Evolutionary conservation across 2,113 vertebrate genomes (phyloP).

Genomic region (Parus major): DNA sequence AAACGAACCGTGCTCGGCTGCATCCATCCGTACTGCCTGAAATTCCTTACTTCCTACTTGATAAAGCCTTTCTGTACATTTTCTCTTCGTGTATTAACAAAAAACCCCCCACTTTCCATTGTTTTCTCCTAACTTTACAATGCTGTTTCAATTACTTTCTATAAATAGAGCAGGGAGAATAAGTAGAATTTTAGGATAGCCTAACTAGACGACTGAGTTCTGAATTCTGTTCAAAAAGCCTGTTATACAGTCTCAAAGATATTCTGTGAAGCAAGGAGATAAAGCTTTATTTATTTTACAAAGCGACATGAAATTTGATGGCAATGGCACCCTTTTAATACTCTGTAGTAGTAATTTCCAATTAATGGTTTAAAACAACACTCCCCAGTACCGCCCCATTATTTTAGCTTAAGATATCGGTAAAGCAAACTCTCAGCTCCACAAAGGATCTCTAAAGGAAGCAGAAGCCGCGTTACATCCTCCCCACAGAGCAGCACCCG

Average conservation of each 20-base stretch:
- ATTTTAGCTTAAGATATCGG: neutral
- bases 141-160: neutral
- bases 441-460: neutral
- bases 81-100: neutral
- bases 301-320: neutral
- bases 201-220: neutral
- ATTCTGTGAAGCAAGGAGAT: neutral
- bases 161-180: neutral
- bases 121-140: neutral
- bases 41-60: neutral
- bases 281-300: neutral
- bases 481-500: neutral
- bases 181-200: neutral
- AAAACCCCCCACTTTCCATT: neutral
- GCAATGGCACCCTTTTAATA: neutral
- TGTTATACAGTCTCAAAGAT: neutral
- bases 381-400: neutral
- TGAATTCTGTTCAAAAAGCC: neutral
- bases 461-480: rapidly evolving
- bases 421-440: neutral
- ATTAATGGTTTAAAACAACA: neutral
- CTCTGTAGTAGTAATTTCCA: neutral
- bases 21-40: rapidly evolving
- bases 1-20: rapidly evolving
- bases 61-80: neutral